Percentiles rank a stretch among this genome's conserved stretches.
phyloP scores from a whole-genome alignment of 2,888 invertebrate species.

The Eilema sororculum region DNA sequence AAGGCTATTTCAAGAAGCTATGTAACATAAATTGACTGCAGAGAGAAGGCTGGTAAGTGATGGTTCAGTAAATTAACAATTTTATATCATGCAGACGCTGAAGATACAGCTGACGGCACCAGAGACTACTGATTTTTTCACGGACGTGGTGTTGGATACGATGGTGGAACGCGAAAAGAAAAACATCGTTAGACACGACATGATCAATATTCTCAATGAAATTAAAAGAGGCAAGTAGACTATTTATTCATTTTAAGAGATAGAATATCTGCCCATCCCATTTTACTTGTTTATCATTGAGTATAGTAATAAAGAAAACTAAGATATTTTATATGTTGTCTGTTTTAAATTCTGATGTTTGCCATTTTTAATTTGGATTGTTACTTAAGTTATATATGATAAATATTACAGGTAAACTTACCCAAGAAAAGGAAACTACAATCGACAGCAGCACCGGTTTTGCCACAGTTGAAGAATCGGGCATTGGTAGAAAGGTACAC shows the following conservation, averaged over 20 bases:
- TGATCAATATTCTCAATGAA: slow-evolving; percentile 87
- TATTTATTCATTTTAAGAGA: not conserved
- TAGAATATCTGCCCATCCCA: too few species aligned
- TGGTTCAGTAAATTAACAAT: not conserved
- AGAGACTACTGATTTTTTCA: slow-evolving; percentile 62
- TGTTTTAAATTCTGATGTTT: not conserved
- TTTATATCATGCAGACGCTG: slow-evolving; percentile 38
- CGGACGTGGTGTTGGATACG: slow-evolving; percentile 65
- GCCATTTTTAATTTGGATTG: too few species aligned
- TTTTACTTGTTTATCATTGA: too few species aligned
- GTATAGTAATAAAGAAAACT: too few species aligned
- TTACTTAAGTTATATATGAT: too few species aligned
- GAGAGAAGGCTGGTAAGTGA: too few species aligned
- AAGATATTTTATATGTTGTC: too few species aligned
- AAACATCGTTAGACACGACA: slow-evolving; percentile 79
- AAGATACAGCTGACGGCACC: slow-evolving; percentile 52
- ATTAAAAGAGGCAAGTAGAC: slow-evolving; percentile 73
- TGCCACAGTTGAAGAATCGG: slow-evolving; percentile 77
- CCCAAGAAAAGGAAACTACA: slow-evolving; percentile 56
- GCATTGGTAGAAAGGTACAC: slow-evolving; percentile 61
- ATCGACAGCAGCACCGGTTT: slow-evolving; percentile 64
- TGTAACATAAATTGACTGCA: too few species aligned
- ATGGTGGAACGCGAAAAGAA: slow-evolving; percentile 71
- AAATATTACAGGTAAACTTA: slow-evolving; percentile 45
- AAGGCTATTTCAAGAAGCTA: too few species aligned